Evolutionary conservation across 2,888 invertebrate species (phyloP).

Genomic region (Lobophora halterata): DNA sequence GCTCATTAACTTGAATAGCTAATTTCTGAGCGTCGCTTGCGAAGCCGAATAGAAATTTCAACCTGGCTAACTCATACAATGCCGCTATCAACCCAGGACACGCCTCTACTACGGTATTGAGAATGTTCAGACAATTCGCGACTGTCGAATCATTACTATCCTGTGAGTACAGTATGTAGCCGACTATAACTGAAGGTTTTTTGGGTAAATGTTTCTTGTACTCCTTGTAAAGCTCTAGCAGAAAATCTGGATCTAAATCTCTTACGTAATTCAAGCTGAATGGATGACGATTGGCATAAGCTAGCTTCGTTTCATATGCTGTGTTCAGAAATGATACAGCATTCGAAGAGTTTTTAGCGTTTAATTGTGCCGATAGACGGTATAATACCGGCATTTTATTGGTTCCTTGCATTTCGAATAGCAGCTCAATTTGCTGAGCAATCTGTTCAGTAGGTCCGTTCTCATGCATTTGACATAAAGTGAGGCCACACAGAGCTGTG

Average conservation of each 20-base stretch:
- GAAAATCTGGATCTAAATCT: slow-evolving; percentile 91
- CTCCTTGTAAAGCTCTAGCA: slow-evolving; percentile 88
- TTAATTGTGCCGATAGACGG: slow-evolving; percentile 85
- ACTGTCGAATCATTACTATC: slow-evolving; percentile 73
- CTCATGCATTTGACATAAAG: slow-evolving; percentile 89
- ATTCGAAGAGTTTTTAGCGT: slow-evolving; percentile 73
- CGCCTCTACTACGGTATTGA: slow-evolving; percentile 87
- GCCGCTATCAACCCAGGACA: slow-evolving; percentile 90
- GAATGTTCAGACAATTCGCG: slow-evolving; percentile 82
- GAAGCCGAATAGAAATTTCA: slow-evolving; percentile 91
- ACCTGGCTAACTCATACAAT: slow-evolving; percentile 86
- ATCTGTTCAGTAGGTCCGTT: slow-evolving; percentile 87
- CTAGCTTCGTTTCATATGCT: slow-evolving; percentile 78
- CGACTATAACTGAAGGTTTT: slow-evolving; percentile 74
- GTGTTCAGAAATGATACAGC: slow-evolving; percentile 82
- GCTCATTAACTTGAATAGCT: slow-evolving; percentile 86
- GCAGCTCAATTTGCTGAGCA: slow-evolving; percentile 91
- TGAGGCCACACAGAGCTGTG: slow-evolving; percentile 89
- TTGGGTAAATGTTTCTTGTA: slow-evolving; percentile 88
- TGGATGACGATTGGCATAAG: slow-evolving; percentile 71
- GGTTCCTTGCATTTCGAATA: slow-evolving; percentile 88
- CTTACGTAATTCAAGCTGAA: slow-evolving; percentile 89
- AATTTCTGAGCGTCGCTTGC: slow-evolving; percentile 85
- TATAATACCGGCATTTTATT: slow-evolving; percentile 85
- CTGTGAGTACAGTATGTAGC: slow-evolving; percentile 64